Base-by-base conservation (phyloP, 2,888 invertebrate species). In the Gibbula magus region DNA sequence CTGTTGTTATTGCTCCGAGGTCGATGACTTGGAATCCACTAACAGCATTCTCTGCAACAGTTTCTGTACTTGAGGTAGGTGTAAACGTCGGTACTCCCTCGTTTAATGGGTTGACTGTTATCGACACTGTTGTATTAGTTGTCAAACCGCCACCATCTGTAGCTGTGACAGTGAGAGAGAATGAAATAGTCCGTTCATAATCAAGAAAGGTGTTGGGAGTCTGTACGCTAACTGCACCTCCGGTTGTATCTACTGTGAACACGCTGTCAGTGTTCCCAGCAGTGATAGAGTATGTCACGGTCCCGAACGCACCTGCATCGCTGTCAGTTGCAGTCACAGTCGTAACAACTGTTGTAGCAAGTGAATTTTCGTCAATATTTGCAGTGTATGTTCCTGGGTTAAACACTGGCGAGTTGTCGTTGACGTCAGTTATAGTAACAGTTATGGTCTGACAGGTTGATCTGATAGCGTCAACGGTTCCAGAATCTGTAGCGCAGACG, bases 381-480 rank as follows among this genome's bases (percentile, higher is more conserved):
- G 67, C 78, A 0, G 85, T 52, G 76, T 91, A 91, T 7, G 84
- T 79, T 2, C 82, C 80, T 32, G 88, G 88, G 29, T 84, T 85
- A 81, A 91, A 90, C 39, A 84, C 83, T 16, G 91, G 91, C 5
- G 86, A 86, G 35, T 87, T 85, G 81, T 90, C 90, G 77, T 91
- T 90, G 66, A 84, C 85, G 82, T 91, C 90, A 10, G 85, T 84
- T 10, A 91, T 80, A 10, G 81, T 83, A 32, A 91, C 83, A 22
- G 80, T 87, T 1, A 91, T 85, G 10, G 84, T 86, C n/a, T 67
- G 54, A 61, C 74, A 81, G 1, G 80, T 79, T 0, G 81, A 77
- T 39, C 35, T 79, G 61, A 78, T 32, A 20, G 82, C 77, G 20
- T 80, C 79, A 1, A 77, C 73, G 1, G 74, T 73, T 22, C 77